Base-by-base conservation (phyloP, 92 coral and sea anemone genomes). In the Meandrina meandrites region DNA sequence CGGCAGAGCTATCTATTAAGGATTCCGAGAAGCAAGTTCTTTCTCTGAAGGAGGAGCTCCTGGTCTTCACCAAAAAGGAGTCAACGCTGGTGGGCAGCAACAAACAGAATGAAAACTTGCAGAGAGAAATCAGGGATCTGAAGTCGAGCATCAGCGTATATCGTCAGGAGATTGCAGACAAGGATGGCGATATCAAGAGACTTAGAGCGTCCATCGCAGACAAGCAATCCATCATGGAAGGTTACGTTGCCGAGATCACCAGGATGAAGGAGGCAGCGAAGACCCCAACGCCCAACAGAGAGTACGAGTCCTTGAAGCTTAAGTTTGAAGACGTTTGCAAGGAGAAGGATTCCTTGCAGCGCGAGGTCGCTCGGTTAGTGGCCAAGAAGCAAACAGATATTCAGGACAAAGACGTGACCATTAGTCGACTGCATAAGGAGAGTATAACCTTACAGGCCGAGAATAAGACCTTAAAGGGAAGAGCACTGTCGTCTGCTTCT, bases 261-360 rank as follows among this genome's bases (percentile, higher is more conserved):
- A 81, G 81, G 53, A 75, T 85, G 68, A 86, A 88, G 17, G 80
- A 80, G 8, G 80, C 30, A 60, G 37, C 57, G 1, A 30, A 73
- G 17, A 45, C 87, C 19, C 30, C 36, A 16, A 60, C 24, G 11
- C 76, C 76, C 2, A 82, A 76, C 51, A 82, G 22, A n/a, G 91
- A 88, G 17, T 69, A 76, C 24, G 81, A 81, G 17, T 67, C 78
- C 50, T 45, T 89, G 42, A 82, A 89, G 72, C 85, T 84, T 36
- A 86, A 89, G 47, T 78, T 78, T 34, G 79, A 81, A 56, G 89
- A 80, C 8, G 89, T 87, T 30, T 79, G 82, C 75, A 84, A 74
- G 40, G 92, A 89, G 66, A 71, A 85, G 57, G 88, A 89, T 84
- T 79, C 92, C 76, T 79, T 89, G 45, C 89, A 87, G 64, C 78